Percentiles rank a stretch among this genome's conserved stretches.
Conservation (phyloP, 2,113 vertebrate genomes). For the Calyptomena viridis region DNA sequence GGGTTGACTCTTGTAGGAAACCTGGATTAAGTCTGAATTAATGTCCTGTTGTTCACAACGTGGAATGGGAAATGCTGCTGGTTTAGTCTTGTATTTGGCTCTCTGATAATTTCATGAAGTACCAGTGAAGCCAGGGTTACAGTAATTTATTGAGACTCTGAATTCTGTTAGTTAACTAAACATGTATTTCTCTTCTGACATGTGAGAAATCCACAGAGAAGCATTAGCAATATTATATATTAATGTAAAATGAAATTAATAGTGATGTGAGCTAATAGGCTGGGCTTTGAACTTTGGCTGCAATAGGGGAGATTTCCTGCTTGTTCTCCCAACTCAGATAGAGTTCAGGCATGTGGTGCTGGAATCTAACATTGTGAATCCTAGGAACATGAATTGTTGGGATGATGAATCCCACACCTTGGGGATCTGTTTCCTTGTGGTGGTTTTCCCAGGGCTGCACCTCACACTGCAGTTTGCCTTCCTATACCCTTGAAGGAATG, state of each 20-base stretch:
- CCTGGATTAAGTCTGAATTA: neutral
- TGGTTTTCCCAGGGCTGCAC: neutral
- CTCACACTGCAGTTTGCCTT: neutral
- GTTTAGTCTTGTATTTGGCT: neutral
- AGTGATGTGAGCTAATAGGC: conserved; percentile 10
- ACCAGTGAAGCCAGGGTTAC: neutral
- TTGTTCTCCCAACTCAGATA: neutral
- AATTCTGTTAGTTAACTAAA: neutral
- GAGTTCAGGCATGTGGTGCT: neutral
- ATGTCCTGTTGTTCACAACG: rapidly evolving
- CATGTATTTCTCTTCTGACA: conserved; percentile 2
- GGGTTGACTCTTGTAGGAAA: neutral
- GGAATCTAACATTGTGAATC: neutral
- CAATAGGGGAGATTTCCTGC: neutral
- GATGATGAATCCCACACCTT: neutral
- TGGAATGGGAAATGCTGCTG: neutral
- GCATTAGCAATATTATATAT: conserved; percentile 47
- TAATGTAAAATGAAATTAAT: conserved; percentile 44
- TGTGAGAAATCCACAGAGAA: conserved; percentile 48
- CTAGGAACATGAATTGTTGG: neutral
- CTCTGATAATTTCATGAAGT: neutral
- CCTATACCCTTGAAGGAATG: neutral
- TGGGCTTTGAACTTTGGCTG: conserved; percentile 23
- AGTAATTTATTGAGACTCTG: neutral
- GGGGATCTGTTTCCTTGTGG: neutral